These are phyloP conservation scores for Spea bombifrons DNA, from an alignment of 2,113 vertebrate genomes.

Conservation along the genomic window DNA sequence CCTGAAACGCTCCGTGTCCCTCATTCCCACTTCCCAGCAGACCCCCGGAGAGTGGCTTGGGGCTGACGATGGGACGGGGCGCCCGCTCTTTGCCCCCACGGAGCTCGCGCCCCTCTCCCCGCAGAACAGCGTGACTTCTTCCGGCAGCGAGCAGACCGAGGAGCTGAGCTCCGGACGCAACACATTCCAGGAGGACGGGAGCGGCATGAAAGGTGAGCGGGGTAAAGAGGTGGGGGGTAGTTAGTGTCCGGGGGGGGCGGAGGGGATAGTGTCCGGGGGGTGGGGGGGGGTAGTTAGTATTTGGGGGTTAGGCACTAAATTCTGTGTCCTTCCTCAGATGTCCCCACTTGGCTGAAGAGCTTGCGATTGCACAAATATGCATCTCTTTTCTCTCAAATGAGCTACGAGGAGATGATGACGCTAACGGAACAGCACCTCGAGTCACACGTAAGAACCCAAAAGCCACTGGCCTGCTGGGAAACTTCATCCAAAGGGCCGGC, in stretches of 20 bases:
- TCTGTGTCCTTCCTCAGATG: constrained; percentile 64
- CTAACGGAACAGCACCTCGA: constrained; percentile 90
- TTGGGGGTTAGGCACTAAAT: no score
- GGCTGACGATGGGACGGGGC: constrained; percentile 73
- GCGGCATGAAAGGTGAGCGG: constrained; percentile 87
- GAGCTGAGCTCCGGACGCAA: constrained; percentile 80
- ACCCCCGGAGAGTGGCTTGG: constrained; percentile 79
- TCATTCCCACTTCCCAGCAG: constrained; percentile 76
- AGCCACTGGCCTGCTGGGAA: no score
- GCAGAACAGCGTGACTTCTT: constrained; percentile 91
- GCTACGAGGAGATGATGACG: constrained; percentile 94
- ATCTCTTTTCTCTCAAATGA: constrained; percentile 91
- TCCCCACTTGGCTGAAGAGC: constrained; percentile 90
- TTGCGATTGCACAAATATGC: constrained; percentile 93
- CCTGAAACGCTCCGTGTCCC: constrained; percentile 82
- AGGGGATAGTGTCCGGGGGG: no score
- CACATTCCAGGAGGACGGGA: constrained; percentile 87
- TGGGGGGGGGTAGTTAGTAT: no score
- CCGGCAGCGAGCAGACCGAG: constrained; percentile 91
- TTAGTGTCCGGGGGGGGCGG: no score
- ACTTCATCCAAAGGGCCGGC: no score
- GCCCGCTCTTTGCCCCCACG: constrained; percentile 70
- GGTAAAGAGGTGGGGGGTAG: no score
- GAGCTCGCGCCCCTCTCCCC: constrained; percentile 90
- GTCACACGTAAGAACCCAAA: constrained; percentile 73